Conservation (phyloP, 2,113 vertebrate genomes). For the Phaethon lepturus region DNA sequence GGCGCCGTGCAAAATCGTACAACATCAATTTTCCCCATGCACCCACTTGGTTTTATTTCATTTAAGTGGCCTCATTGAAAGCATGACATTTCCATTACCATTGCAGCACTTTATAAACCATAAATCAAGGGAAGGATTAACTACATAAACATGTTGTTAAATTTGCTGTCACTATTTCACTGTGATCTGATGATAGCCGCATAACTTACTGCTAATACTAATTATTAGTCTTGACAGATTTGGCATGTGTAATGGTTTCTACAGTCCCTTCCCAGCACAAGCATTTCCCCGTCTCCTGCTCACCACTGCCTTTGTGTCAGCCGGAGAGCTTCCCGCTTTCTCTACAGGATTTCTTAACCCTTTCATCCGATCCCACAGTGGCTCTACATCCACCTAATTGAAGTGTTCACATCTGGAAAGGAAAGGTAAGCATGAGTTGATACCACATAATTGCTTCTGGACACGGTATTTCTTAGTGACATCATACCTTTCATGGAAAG, state of each 20-base stretch:
- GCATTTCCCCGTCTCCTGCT: neutral
- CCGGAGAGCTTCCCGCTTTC: neutral
- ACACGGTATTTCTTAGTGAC: neutral
- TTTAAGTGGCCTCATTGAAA: neutral
- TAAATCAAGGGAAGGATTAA: neutral
- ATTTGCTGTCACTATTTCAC: neutral
- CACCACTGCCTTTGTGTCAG: neutral
- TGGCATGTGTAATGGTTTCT: rapidly evolving
- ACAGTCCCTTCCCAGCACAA: neutral
- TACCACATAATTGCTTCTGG: neutral
- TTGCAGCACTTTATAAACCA: neutral
- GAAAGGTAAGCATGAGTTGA: neutral
- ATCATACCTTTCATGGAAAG: neutral
- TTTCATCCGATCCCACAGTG: neutral
- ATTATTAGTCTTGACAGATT: neutral
- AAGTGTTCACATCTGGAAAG: neutral
- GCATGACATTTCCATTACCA: neutral
- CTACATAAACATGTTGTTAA: neutral
- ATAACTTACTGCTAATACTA: neutral
- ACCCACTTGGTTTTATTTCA: neutral
- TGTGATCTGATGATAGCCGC: neutral
- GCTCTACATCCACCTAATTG: neutral
- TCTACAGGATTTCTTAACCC: neutral
- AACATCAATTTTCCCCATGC: neutral
- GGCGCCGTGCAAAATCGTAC: rapidly evolving